Evolutionary conservation across 2,888 invertebrate genomes (phyloP), one percentile per base, ranked within the genome.

Genomic region (Spialia ferax): DNA sequence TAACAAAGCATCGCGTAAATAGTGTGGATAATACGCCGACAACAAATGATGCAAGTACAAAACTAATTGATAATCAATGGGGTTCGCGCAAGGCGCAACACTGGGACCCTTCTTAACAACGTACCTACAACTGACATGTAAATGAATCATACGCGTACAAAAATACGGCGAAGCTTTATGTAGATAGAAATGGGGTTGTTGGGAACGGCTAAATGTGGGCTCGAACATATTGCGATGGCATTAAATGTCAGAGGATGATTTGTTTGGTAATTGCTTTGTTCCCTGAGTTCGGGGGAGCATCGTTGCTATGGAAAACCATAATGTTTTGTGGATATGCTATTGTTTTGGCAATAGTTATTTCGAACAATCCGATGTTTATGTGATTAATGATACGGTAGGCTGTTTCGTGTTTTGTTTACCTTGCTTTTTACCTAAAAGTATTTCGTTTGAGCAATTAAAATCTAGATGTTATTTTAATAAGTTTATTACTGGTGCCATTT

Each of bases 1-100:
- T 81, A 83, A 86, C 86, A 87, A 88, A 84, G 79, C 78, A 77
- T 84, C 89, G 86, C 91, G 85, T 93, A 93, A 93, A 92, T 85
- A 91, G 85, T 90, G 89, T 89, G 86, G 84, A 91, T 91, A 93
- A 93, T 91, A 84, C 82, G 83, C 78, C 84, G 84, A 87, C 87
- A 88, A 81, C 84, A 85, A 81, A 87, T 87, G 88, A 88, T 89
- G 88, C 86, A 83, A 88, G 88, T 84, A 89, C 86, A 90, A 87
- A 87, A 91, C 89, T 91, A 93, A 93, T 93, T 92, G 93, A 93
- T 93, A 93, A 93, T 92, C 93, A 90, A 89, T 92, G 90, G 83
- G 60, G 82, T 82, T 80, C 75, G 79, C 79, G 73, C 83, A 81
- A 78, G 85, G 91, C 76, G 77, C 74, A 75, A 75, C 75, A 74